These are phyloP conservation scores for Machimus atricapillus DNA, from an alignment of 2,888 invertebrate genomes.

Conservation along the genomic window DNA sequence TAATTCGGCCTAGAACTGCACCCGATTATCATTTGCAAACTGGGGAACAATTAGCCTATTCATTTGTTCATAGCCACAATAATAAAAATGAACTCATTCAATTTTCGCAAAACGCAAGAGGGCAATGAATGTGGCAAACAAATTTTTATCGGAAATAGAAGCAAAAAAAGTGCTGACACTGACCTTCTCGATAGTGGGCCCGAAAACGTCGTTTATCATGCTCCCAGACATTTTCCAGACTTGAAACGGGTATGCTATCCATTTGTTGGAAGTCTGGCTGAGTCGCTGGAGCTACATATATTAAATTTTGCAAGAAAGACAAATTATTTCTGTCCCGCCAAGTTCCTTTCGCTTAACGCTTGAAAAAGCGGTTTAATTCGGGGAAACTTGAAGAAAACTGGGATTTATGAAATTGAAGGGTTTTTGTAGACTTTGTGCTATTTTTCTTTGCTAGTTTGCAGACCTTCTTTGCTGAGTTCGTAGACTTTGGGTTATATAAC, in stretches of 20 bases:
- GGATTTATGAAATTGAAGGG: not conserved
- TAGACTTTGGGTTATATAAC: not conserved
- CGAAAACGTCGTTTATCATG: not conserved
- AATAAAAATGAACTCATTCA: not conserved
- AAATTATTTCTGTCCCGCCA: not conserved
- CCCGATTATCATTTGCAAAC: not conserved
- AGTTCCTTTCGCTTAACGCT: not conserved
- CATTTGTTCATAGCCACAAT: not conserved
- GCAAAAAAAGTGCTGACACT: not conserved
- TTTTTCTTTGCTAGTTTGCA: not conserved
- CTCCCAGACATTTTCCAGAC: not conserved
- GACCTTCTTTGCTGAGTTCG: not conserved
- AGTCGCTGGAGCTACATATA: not conserved
- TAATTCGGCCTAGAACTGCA: not conserved
- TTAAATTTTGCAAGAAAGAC: not conserved
- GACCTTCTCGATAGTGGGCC: not conserved
- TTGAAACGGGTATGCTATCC: not conserved
- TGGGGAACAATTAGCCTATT: not conserved
- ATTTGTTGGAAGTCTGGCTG: not conserved
- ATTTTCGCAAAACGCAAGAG: not conserved
- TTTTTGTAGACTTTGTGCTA: not conserved
- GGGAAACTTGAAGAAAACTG: not conserved
- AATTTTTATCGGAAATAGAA: not conserved
- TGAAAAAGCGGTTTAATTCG: not conserved
- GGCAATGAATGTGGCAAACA: not conserved